Base-by-base conservation (phyloP, 2,888 invertebrate species). In the Mycalesis mineus region DNA sequence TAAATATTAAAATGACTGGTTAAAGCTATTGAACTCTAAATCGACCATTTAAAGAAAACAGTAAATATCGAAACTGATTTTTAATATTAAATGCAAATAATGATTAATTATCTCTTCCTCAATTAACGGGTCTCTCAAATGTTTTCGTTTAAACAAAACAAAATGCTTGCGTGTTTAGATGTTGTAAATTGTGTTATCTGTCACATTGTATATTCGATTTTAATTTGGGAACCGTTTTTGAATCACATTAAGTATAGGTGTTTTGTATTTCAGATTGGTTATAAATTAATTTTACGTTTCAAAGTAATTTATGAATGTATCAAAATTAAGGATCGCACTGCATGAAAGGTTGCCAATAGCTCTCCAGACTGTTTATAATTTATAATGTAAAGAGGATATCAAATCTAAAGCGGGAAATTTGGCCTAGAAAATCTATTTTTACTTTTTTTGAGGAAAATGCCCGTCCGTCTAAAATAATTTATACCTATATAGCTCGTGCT, bases 311-410 rank as follows among this genome's bases (percentile, higher is more conserved):
- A 7, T 40, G n/a, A 17, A 7, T 55, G 11, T 57, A 55, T 59
- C 51, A 45, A 56, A 47, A 53, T 42, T 31, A 39, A 48, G 17
- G n/a, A 33, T 51, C 52, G 44, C 57, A 50, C 55, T 66, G 64
- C 28, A 61, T 58, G 65, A 61, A 57, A 42, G 47, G 29, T 40
- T 63, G 66, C 64, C 66, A 67, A 63, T 62, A 56, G 55, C 53
- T 47, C 57, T 55, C 17, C 52, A 59, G 48, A 55, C 58, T 55
- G 58, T 62, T 61, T 58, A 63, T 63, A 59, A 55, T 41, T 51
- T 15, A 41, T 17, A 8, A 33, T 42, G 11, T 53, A 33, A 50
- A 50, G 39, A 41, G 28, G 40, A 55, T 59, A 60, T 57, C 45
- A 40, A 36, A 39, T 33, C 28, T 29, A 8, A 50, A 53, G 31